Evolutionary conservation across 2,797 vertebrate species (phyloP).

Genomic region (Sciaenops ocellatus): DNA sequence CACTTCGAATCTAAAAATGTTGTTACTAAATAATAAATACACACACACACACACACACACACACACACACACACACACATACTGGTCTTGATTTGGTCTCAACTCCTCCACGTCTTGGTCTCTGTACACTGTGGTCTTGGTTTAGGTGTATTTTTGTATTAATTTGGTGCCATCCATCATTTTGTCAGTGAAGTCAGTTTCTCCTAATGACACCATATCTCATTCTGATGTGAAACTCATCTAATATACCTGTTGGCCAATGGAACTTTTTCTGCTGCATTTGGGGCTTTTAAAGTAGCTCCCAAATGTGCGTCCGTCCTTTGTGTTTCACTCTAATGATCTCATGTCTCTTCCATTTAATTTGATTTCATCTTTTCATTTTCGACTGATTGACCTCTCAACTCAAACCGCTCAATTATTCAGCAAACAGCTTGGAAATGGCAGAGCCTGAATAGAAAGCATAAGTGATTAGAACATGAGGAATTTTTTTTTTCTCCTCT

Average conservation of each 20-base stretch:
- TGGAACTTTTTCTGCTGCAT: slow-evolving; percentile 22
- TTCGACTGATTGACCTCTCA: slow-evolving; percentile 68
- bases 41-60: no score
- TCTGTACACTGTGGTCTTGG: background rate
- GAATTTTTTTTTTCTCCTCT: slow-evolving; percentile 44
- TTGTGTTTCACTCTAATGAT: slow-evolving; percentile 63
- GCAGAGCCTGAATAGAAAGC: slow-evolving; percentile 62
- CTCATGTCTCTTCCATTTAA: slow-evolving; percentile 69
- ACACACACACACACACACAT: no score
- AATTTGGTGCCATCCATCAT: slow-evolving; percentile 32
- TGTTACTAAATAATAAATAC: no score
- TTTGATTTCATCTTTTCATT: slow-evolving; percentile 73
- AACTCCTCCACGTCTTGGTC: no score
- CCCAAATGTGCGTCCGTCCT: slow-evolving; percentile 42
- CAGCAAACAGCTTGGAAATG: slow-evolving; percentile 62
- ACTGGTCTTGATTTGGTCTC: no score
- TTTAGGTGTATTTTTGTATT: background rate
- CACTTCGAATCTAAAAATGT: no score
- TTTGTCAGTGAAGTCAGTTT: slow-evolving; percentile 22
- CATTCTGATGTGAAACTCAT: slow-evolving; percentile 27
- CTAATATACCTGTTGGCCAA: slow-evolving; percentile 26
- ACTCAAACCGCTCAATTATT: slow-evolving; percentile 65
- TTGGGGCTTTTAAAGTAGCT: slow-evolving; percentile 47
- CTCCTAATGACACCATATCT: slow-evolving; percentile 34
- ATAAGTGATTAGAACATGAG: slow-evolving; percentile 38